Conservation (phyloP, 2,888 invertebrate species). For the Stenurella melanura region DNA sequence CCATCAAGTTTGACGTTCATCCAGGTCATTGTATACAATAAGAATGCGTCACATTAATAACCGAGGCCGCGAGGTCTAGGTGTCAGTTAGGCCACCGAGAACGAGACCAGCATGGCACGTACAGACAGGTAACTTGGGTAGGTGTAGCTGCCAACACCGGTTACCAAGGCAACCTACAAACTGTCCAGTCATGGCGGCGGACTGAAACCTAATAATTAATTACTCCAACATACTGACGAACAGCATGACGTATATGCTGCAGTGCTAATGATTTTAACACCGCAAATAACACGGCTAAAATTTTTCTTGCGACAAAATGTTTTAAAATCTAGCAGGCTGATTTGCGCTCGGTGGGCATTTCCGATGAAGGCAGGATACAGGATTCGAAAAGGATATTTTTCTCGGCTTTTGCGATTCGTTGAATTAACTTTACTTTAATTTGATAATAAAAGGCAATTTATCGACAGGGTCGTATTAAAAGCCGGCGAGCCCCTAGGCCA, state of each 20-base stretch:
- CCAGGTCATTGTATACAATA: conserved; percentile 41
- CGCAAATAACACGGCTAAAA: conserved; percentile 20
- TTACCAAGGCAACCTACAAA: conserved; percentile 68
- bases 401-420: too few species aligned
- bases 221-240: conserved; percentile 58
- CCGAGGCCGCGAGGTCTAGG: conserved; percentile 42
- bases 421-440: too few species aligned
- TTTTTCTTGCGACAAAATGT: conserved; percentile 2
- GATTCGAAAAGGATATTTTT: too few species aligned
- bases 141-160: conserved; percentile 66
- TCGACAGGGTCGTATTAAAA: too few species aligned
- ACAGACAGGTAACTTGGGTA: conserved; percentile 66
- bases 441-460: too few species aligned
- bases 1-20: conserved; percentile 43
- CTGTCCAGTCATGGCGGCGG: conserved; percentile 70
- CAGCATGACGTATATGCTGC: conserved; percentile 38
- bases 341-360: not conserved
- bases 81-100: conserved; percentile 45
- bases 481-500: too few species aligned
- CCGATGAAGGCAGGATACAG: too few species aligned
- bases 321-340: conserved; percentile 11
- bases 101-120: conserved; percentile 36
- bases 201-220: conserved; percentile 73
- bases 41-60: conserved; percentile 40
- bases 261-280: conserved; percentile 37